phyloP scores from a whole-genome alignment of 2,888 invertebrate genomes.

The Amphipyra berbera region DNA sequence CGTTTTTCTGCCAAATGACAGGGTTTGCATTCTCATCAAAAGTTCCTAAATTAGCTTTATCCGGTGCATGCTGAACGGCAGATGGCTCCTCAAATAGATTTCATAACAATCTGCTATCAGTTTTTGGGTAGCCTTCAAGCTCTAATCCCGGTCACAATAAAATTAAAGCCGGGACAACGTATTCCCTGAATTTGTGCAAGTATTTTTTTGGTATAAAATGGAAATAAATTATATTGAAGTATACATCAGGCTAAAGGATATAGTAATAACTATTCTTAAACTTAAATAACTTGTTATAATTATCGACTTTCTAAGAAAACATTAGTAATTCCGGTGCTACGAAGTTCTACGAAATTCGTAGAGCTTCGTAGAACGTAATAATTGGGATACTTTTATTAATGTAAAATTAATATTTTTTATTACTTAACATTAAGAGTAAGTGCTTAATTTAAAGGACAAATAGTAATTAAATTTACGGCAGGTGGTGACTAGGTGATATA shows the following conservation, averaged over 20 bases:
- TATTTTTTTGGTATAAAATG: background rate
- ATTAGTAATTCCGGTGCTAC: slow-evolving; percentile 38
- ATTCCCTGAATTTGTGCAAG: background rate
- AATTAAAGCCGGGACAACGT: too few species aligned
- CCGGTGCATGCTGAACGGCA: too few species aligned
- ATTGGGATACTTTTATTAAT: slow-evolving; percentile 16
- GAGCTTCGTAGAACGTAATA: slow-evolving; percentile 32
- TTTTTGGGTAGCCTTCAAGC: too few species aligned
- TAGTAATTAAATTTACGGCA: background rate
- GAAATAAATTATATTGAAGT: background rate
- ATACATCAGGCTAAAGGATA: background rate
- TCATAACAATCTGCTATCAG: too few species aligned
- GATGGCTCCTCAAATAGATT: too few species aligned
- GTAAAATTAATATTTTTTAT: slow-evolving; percentile 4
- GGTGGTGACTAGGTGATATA: background rate
- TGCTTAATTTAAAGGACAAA: slow-evolving; percentile 7
- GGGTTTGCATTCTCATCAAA: too few species aligned
- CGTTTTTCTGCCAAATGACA: too few species aligned
- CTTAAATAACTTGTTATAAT: background rate
- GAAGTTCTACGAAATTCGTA: slow-evolving; percentile 53
- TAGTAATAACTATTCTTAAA: background rate
- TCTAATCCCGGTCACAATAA: too few species aligned
- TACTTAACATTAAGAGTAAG: background rate
- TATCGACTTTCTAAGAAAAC: slow-evolving; percentile 26
- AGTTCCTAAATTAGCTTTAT: too few species aligned